Evolutionary conservation across 2,113 vertebrate genomes (phyloP), one percentile per base, ranked within the genome.

Genomic region (Megaleporinus macrocephalus): DNA sequence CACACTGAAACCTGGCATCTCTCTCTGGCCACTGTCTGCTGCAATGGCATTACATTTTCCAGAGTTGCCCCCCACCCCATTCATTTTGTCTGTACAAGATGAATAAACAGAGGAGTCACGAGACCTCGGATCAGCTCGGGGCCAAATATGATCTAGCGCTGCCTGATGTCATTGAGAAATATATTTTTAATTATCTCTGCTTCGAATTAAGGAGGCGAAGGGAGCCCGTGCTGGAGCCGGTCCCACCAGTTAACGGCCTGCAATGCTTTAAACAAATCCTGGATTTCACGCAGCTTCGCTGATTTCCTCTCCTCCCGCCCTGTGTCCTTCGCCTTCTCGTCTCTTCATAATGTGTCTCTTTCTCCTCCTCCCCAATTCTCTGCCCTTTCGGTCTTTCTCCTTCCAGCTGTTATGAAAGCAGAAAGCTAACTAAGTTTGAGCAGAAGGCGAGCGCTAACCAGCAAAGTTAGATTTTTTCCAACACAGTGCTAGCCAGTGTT

Each of bases 131-230:
- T 73, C 61, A 81, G 53, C 55, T 53, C 55, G 1, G 13, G n/a
- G 81, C 85, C 87, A 88, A 86, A 81, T 73, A 83, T 88, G 83
- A 84, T 77, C 70, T 83, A 84, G 82, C n/a, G 44, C 61, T 55
- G 73, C 16, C 70, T 85, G 71, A 88, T 79, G 82, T 87, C 73
- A 89, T 68, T 66, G 24, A 68, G 66, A 81, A 80, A 80, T 87
- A 74, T 80, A 83, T 76, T 84, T 81, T 86, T 85, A 85, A 86
- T 88, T 85, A 80, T 73, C 12, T 65, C 76, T 77, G 76, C 51
- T 81, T 84, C 30, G 41, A 79, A 80, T 87, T 84, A 83, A 81
- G 20, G 29, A 44, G 51, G 62, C 33, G 5, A 41, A 49, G 53
- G 22, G 26, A 78, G 44, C 33, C 73, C 27, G 4, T 15, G 24